Evolutionary conservation across 1,140 invertebrate species (phyloP), one percentile per base, ranked within the genome.

Genomic region (Leptoteleia sp.): DNA sequence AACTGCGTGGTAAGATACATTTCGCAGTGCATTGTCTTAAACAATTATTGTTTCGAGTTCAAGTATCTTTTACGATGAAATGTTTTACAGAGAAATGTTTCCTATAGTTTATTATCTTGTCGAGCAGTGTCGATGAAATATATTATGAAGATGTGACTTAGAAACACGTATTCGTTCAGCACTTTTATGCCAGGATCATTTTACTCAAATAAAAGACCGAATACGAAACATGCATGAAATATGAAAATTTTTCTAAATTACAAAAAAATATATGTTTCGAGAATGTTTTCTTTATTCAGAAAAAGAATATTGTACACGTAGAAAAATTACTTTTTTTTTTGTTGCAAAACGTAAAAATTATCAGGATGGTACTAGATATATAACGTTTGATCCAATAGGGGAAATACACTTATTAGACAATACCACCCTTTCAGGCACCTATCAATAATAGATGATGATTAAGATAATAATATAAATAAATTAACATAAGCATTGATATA

Each of bases 1-100:
- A 22, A 33, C 8, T 17, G 19, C 1, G 9, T 35, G n/a, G 16
- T 54, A 37, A 9, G 33, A 19, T 22, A 55, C 4, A 55, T 33
- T 4, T 33, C 15, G n/a, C 25, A 22, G 35, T 19, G 11, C 37
- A 22, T n/a, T 61, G 55, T 61, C 42, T 35, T 35, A 35, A 25
- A 19, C 54, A 57, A 45, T 61, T 50, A 64, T 50, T 40, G 9
- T n/a, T n/a, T 47, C 12, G 15, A 19, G 25, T 50, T 48, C 43
- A 62, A 62, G 27, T 62, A 33, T 65, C 38, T 52, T 16, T 31
- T 65, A 16, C 43, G 19, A 48, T 48, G 57, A 48, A 62, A 62
- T 42, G 59, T 29, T 50, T 38, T 48, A 12, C 33, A 11, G 22
- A 9, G 31, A 62, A 48, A 48, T 48, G 33, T 64, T 52, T 64